These are phyloP conservation scores for Bombus ignitus DNA, from an alignment of 1,140 invertebrate genomes.

Conservation along the genomic window DNA sequence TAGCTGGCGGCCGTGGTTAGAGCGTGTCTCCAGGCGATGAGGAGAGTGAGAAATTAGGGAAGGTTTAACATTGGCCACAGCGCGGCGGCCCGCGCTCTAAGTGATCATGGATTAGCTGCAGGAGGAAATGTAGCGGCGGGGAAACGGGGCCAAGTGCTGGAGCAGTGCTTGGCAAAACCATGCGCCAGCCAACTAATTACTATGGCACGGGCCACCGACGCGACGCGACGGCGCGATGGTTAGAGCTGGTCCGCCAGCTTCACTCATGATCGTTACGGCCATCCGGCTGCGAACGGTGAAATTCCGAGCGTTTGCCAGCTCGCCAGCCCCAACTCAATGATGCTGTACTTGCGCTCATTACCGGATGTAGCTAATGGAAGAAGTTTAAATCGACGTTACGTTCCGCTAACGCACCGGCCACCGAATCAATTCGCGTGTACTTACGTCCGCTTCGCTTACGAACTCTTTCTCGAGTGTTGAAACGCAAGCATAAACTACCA, in stretches of 20 bases:
- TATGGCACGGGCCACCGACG: constrained; percentile 57
- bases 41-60: constrained; percentile 66
- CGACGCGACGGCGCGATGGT: constrained; percentile 26
- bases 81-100: constrained; percentile 63
- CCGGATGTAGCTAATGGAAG: constrained; percentile 35
- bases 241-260: constrained; percentile 47
- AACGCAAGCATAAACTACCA: not conserved
- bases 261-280: constrained; percentile 63
- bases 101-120: constrained; percentile 70
- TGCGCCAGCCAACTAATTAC: constrained; percentile 68
- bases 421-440: constrained; percentile 26
- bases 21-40: constrained; percentile 41
- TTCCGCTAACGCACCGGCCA: not conserved
- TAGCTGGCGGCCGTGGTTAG: constrained; percentile 31
- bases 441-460: no score
- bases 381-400: constrained; percentile 44
- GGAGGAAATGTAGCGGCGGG: constrained; percentile 41
- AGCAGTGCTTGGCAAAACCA: constrained; percentile 56
- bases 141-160: not conserved
- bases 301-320: constrained; percentile 39
- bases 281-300: constrained; percentile 50
- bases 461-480: no score
- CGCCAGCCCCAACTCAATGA: constrained; percentile 35
- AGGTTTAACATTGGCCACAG: constrained; percentile 70
- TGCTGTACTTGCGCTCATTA: constrained; percentile 32